These are phyloP conservation scores for Paramisgurnus dabryanus DNA, from an alignment of 2,113 vertebrate species.

Conservation along the genomic window DNA sequence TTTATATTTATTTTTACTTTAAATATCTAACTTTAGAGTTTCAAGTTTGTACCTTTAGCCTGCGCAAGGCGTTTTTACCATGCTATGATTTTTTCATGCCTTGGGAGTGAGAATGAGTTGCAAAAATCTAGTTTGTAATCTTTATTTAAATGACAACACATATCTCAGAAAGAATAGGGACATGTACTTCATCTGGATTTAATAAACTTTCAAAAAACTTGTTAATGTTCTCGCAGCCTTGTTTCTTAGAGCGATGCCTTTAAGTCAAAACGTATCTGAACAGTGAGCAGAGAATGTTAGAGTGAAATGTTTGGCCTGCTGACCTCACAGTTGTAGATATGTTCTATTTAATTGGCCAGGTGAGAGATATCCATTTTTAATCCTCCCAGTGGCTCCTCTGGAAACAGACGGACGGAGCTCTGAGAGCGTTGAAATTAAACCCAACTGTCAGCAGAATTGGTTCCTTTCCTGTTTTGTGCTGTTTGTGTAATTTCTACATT, in stretches of 20 bases:
- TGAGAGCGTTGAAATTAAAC: conserved; percentile 42
- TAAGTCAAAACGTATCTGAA: neutral
- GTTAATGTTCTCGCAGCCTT: conserved; percentile 16
- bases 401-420: conserved; percentile 56
- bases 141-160: neutral
- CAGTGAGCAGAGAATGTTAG: conserved; percentile 26
- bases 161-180: neutral
- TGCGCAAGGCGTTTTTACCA: no score
- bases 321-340: conserved; percentile 51
- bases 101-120: no score
- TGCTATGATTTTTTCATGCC: no score
- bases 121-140: no score
- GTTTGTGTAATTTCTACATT: conserved; percentile 25
- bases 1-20: no score
- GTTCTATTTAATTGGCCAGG: conserved; percentile 59
- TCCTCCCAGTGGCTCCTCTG: conserved; percentile 35
- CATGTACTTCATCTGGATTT: neutral
- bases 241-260: conserved; percentile 32
- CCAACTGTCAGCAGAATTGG: conserved; percentile 54
- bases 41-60: no score
- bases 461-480: conserved; percentile 38
- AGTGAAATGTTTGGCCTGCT: conserved; percentile 19
- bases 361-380: conserved; percentile 39
- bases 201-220: neutral
- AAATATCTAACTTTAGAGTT: no score